A percentile compares a stretch with the other conserved stretches of the same genome.
These are phyloP conservation scores for Crocidura indochinensis DNA, from an alignment of 2,797 vertebrate genomes.

Conservation along the genomic window DNA sequence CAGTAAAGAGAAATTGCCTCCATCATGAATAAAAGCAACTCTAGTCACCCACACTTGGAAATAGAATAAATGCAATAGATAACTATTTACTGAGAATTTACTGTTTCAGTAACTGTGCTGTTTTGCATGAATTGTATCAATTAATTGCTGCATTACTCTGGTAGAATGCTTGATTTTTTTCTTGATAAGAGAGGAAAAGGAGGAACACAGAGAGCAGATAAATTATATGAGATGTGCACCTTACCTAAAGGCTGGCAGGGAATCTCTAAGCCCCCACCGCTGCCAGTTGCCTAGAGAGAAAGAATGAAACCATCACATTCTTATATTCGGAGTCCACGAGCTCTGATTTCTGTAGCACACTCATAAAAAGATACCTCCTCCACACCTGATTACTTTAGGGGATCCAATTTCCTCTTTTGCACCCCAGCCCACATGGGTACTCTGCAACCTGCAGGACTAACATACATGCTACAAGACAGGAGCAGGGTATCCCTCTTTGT, in stretches of 20 bases:
- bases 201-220: slow-evolving; percentile 29
- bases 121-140: slow-evolving; percentile 49
- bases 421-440: background rate
- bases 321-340: background rate
- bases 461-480: too few species aligned
- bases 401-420: background rate
- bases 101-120: background rate
- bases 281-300: background rate
- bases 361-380: background rate
- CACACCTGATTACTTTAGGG: background rate
- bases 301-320: background rate
- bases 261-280: too few species aligned
- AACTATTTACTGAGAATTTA: slow-evolving; percentile 11
- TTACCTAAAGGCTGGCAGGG: background rate
- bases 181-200: slow-evolving; percentile 53
- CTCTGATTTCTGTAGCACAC: background rate
- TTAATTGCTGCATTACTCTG: slow-evolving; percentile 36
- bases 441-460: too few species aligned
- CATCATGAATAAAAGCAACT: slow-evolving; percentile 21
- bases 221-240: background rate
- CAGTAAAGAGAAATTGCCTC: background rate
- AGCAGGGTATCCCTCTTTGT: background rate
- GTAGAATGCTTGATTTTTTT: slow-evolving; percentile 7
- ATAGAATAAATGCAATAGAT: slow-evolving; percentile 40
- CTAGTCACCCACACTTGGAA: background rate